Percentiles rank a stretch among this genome's conserved stretches.
These are phyloP conservation scores for Myripristis jacobus DNA, from an alignment of 2,797 vertebrate genomes.

Conservation along the genomic window DNA sequence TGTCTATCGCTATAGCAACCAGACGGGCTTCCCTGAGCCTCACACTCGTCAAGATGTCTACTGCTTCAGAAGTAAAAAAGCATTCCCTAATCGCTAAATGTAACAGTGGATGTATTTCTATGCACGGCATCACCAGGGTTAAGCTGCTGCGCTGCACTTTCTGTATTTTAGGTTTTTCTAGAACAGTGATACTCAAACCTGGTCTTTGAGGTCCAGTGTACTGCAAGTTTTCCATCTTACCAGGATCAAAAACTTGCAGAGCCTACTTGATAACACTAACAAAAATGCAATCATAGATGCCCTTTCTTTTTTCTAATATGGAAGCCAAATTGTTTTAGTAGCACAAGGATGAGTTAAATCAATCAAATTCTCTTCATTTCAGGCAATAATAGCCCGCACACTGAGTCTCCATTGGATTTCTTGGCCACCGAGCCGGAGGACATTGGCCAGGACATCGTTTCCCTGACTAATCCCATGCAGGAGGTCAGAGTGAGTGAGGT, in stretches of 20 bases:
- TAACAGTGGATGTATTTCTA: neutral
- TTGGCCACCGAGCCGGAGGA: conserved; percentile 81
- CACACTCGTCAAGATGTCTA: conserved; percentile 88
- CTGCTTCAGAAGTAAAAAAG: conserved; percentile 91
- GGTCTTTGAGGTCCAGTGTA: too few relatives aligned
- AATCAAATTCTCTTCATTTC: conserved; percentile 24
- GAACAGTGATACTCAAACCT: too few relatives aligned
- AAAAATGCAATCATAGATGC: neutral
- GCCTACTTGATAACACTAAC: neutral
- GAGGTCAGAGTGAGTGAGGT: conserved; percentile 78
- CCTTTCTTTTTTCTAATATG: neutral
- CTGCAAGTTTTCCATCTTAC: too few relatives aligned
- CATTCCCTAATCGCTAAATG: too few relatives aligned
- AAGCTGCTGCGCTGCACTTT: too few relatives aligned
- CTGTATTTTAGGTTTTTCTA: too few relatives aligned
- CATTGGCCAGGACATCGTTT: conserved; percentile 83
- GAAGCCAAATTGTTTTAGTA: neutral
- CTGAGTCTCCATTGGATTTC: conserved; percentile 75
- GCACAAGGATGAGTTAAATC: neutral
- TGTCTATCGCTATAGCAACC: conserved; percentile 91
- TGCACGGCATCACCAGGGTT: neutral
- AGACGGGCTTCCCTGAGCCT: conserved; percentile 92
- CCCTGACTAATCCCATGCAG: conserved; percentile 82
- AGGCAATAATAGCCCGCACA: conserved; percentile 76
- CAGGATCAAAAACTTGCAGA: too few relatives aligned